Evolutionary conservation across 2,113 vertebrate genomes (phyloP).

Genomic region (Marmota flaviventris): DNA sequence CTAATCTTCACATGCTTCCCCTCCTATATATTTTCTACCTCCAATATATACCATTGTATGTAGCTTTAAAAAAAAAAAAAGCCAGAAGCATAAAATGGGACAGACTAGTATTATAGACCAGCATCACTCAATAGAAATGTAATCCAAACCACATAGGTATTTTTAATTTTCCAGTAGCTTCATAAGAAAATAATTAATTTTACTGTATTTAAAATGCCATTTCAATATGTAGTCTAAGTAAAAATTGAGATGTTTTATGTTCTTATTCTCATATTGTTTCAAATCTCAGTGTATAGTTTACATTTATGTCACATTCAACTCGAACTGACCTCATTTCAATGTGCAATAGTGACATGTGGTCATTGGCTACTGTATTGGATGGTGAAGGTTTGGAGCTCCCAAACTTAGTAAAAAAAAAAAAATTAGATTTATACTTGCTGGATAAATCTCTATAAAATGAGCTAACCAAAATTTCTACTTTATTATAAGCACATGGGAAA

Average conservation of each 20-base stretch:
- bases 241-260: neutral
- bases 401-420: neutral
- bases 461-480: neutral
- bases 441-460: neutral
- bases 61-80: neutral
- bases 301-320: neutral
- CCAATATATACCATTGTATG: neutral
- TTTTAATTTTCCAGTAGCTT: slow-evolving; percentile 20
- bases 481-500: neutral
- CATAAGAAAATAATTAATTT: neutral
- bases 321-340: neutral
- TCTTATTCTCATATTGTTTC: neutral
- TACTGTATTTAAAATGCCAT: neutral
- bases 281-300: neutral
- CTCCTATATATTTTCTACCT: neutral
- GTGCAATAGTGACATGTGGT: too few species aligned
- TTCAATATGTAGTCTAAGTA: neutral
- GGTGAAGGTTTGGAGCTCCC: neutral
- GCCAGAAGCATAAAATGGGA: neutral
- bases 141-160: neutral
- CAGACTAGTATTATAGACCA: neutral
- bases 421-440: neutral
- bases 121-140: neutral
- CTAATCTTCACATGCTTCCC: too few species aligned
- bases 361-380: neutral